Conservation (phyloP, 2,888 invertebrate species). For the Leptogaster cylindrica region DNA sequence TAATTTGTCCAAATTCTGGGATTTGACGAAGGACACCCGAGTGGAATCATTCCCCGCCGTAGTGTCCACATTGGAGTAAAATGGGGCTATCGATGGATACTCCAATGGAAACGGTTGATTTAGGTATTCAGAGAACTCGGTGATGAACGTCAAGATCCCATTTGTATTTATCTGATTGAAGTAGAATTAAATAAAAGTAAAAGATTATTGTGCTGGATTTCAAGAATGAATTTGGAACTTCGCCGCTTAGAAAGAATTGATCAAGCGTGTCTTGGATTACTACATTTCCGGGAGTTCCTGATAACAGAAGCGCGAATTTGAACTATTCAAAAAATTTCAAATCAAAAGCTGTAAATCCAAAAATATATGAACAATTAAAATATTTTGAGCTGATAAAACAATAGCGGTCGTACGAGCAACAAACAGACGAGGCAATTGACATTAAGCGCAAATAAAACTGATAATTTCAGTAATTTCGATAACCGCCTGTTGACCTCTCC, state of each 20-base stretch:
- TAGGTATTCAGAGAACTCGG: conserved; percentile 84
- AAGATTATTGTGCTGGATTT: too few species aligned
- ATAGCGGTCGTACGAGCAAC: background rate
- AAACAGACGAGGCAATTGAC: conserved; percentile 16
- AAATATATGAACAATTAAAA: too few species aligned
- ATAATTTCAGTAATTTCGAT: conserved; percentile 35
- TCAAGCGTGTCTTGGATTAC: too few species aligned
- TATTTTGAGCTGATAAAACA: too few species aligned
- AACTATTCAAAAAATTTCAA: too few species aligned
- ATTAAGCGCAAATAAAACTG: conserved; percentile 19
- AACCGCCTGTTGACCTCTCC: conserved; percentile 45
- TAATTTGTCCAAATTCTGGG: conserved; percentile 68
- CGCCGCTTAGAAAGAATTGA: too few species aligned
- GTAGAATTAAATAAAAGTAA: too few species aligned
- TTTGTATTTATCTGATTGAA: conserved; percentile 83
- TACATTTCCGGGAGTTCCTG: too few species aligned
- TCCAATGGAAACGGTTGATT: conserved; percentile 89
- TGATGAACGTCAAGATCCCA: conserved; percentile 86
- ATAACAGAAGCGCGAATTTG: too few species aligned
- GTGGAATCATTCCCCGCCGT: conserved; percentile 67
- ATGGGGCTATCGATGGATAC: conserved; percentile 87
- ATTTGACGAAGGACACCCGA: conserved; percentile 75
- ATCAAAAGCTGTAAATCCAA: too few species aligned
- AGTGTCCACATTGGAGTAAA: conserved; percentile 91
- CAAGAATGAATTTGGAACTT: too few species aligned